A percentile compares a stretch with the other conserved stretches of the same genome.
Conservation (phyloP, 2,797 vertebrate genomes). For the Merluccius polli region DNA sequence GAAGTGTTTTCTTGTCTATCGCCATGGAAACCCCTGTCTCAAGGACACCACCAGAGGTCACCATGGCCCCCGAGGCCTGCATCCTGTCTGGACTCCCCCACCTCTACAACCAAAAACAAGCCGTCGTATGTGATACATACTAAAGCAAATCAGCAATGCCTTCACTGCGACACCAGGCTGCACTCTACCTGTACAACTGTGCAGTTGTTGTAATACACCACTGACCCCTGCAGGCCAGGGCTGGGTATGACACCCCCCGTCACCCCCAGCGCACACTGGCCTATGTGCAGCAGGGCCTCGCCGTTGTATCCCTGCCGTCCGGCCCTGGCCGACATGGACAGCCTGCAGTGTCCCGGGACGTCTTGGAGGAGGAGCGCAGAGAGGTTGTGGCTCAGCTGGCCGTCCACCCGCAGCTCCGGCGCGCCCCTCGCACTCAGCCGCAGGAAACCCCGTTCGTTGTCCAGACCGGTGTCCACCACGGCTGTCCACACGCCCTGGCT, state of each 20-base stretch:
- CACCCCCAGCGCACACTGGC: slow-evolving; percentile 60
- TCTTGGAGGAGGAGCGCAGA: slow-evolving; percentile 33
- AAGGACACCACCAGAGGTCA: slow-evolving; percentile 49
- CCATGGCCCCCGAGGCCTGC: slow-evolving; percentile 62
- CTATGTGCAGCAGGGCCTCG: slow-evolving; percentile 53
- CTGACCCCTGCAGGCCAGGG: slow-evolving; percentile 64
- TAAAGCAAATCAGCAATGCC: background rate
- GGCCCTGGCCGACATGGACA: slow-evolving; percentile 52
- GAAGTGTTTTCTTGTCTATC: slow-evolving; percentile 62
- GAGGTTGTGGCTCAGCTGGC: slow-evolving; percentile 64
- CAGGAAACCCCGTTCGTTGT: slow-evolving; percentile 52
- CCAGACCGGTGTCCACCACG: slow-evolving; percentile 40
- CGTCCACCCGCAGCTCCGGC: slow-evolving; percentile 60
- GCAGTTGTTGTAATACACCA: slow-evolving; percentile 73
- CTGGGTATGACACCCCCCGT: slow-evolving; percentile 57
- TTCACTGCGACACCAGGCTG: background rate
- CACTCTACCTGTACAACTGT: slow-evolving; percentile 65
- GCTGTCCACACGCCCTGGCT: slow-evolving; percentile 50
- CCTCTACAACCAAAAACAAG: slow-evolving; percentile 49
- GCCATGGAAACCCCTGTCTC: slow-evolving; percentile 61
- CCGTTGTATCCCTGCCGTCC: slow-evolving; percentile 42
- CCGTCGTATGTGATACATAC: background rate
- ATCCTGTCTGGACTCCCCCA: slow-evolving; percentile 71
- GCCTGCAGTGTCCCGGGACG: slow-evolving; percentile 57
- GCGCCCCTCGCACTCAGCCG: slow-evolving; percentile 54